Conservation (phyloP, 2,888 invertebrate species). For the Argyresthia goedartella region DNA sequence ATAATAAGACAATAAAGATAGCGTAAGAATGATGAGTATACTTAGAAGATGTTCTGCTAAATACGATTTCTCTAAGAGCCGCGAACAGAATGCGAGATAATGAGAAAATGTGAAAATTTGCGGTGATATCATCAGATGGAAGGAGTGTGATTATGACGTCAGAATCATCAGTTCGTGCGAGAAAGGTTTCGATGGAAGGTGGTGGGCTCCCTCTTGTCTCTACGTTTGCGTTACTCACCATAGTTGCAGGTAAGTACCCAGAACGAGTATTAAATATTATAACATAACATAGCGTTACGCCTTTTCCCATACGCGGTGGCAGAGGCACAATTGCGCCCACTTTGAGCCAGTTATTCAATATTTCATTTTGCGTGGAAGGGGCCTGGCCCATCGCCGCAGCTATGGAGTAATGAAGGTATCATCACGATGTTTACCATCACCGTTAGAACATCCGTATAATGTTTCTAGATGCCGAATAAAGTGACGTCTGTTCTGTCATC, state of each 20-base stretch:
- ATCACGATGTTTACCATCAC: too few species aligned
- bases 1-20: not conserved
- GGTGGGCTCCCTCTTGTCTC: constrained; percentile 57
- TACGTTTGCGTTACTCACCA: constrained; percentile 58
- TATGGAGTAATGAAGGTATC: too few species aligned
- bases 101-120: not conserved
- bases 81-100: not conserved
- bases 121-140: not conserved
- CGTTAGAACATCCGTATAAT: too few species aligned
- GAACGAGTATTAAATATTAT: too few species aligned
- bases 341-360: too few species aligned
- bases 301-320: too few species aligned
- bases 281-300: too few species aligned
- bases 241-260: constrained; percentile 53
- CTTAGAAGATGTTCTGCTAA: not conserved
- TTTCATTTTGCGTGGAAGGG: too few species aligned
- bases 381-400: too few species aligned
- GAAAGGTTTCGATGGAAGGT: constrained; percentile 50
- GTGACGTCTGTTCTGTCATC: not conserved
- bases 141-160: constrained; percentile 25
- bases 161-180: constrained; percentile 35
- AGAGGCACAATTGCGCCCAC: too few species aligned
- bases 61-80: not conserved
- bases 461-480: too few species aligned
- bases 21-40: not conserved